Base-by-base conservation (phyloP, 1,140 invertebrate species). In the Aphis craccivora region DNA sequence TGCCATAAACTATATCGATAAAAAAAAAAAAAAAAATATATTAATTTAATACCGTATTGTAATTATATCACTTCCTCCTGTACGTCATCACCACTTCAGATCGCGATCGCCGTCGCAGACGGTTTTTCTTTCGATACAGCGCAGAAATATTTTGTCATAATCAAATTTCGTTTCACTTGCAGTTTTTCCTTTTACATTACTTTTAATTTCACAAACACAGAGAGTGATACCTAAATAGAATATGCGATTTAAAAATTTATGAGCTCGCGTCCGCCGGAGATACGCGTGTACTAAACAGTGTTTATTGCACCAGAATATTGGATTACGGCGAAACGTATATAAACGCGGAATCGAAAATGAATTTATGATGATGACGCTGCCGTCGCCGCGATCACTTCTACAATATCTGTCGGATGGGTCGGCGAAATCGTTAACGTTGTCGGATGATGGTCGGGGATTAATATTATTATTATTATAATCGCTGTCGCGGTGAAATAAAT, bases 221-320 rank as follows among this genome's bases (percentile, higher is more conserved):
- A 83, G 37, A 83, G 35, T 37, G 37, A 83, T 37, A 40, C 37
- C 37, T 40, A 40, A 83, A 83, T 23, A 37, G 81, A 35, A 40
- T n/a, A 48, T 35, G 86, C 2, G n/a, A 20, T n/a, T 88, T 53
- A 51, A 53, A 51, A 51, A 35, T 88, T 30, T 88, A 88, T 51
- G 20, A 4, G 6, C 45, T 37, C 45, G 8, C n/a, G 87, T 35
- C 30, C 45, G 45, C 18, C 9, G 55, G 55, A 9, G 23, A n/a
- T 76, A 0, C n/a, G 87, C 7, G 11, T 45, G n/a, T 88, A 18
- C 45, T 51, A 37, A 88, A 88, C 48, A 51, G 45, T 88, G 48
- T 88, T 88, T 88, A 88, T 88, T 88, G 87, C 87, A 48, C 87
- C 23, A n/a, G 87, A 88, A 51, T n/a, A 76, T 53, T 35, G n/a